Conservation (phyloP, 2,113 vertebrate species). For the Chaetops frenatus region DNA sequence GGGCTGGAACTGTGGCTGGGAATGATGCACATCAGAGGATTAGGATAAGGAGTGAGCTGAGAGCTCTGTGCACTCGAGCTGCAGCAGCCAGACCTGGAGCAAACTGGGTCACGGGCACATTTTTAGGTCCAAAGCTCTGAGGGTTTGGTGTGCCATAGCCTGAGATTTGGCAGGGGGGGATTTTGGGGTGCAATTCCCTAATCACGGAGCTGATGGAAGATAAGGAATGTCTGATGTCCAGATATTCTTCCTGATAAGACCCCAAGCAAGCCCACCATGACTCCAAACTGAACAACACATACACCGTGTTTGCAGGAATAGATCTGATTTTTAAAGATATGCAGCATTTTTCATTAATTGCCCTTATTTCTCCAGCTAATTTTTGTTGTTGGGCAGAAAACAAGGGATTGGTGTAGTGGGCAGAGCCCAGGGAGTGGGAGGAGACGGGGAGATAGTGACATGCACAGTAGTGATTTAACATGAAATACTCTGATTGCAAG, state of each 20-base stretch:
- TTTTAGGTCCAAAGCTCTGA: background rate
- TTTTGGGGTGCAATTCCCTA: background rate
- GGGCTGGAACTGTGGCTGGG: background rate
- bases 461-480: background rate
- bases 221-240: background rate
- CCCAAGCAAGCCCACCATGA: background rate
- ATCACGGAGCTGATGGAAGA: accelerated
- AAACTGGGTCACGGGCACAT: background rate
- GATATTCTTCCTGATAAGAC: background rate
- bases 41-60: background rate
- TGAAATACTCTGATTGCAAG: background rate
- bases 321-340: background rate
- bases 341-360: background rate
- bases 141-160: background rate
- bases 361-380: background rate
- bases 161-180: background rate
- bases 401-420: background rate
- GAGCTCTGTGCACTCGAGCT: background rate
- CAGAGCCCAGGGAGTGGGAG: slow-evolving; percentile 20
- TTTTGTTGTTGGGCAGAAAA: slow-evolving; percentile 11
- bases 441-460: background rate
- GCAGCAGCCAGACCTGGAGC: background rate
- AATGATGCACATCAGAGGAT: background rate
- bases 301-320: background rate
- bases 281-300: background rate